Percentiles rank a stretch among this genome's conserved stretches.
These are phyloP conservation scores for Campaea margaritaria DNA, from an alignment of 2,888 invertebrate genomes.

Conservation along the genomic window DNA sequence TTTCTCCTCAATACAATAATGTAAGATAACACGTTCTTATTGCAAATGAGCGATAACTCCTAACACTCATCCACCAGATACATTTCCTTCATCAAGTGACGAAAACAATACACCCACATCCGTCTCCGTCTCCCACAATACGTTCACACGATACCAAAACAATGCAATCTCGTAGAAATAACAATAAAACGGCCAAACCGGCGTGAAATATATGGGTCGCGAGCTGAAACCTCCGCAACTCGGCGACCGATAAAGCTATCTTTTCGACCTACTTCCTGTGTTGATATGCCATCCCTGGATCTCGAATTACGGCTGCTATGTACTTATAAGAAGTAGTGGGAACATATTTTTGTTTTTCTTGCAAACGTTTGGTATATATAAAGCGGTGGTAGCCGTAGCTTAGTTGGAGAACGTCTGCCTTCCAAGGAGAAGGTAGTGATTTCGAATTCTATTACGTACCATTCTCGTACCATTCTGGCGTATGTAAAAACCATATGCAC, in stretches of 20 bases:
- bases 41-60: too few relatives aligned
- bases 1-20: too few relatives aligned
- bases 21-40: too few relatives aligned
- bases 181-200: slow-evolving; percentile 57
- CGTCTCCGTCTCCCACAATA: slow-evolving; percentile 4
- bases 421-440: too few relatives aligned
- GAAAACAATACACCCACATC: slow-evolving; percentile 12
- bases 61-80: not conserved
- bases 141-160: slow-evolving; percentile 42
- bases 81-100: not conserved
- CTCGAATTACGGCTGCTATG: slow-evolving; percentile 17
- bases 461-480: too few relatives aligned
- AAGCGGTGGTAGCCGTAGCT: too few relatives aligned
- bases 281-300: slow-evolving; percentile 37
- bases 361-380: too few relatives aligned
- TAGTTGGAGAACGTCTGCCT: too few relatives aligned
- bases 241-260: slow-evolving; percentile 57
- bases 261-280: slow-evolving; percentile 35
- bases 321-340: not conserved
- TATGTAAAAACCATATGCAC: too few relatives aligned
- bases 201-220: slow-evolving; percentile 47
- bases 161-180: slow-evolving; percentile 63
- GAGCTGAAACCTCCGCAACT: slow-evolving; percentile 52
- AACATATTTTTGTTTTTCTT: not conserved
- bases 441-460: too few relatives aligned